Evolutionary conservation across 2,888 invertebrate species (phyloP), one percentile per base, ranked within the genome.

Genomic region (Tyria jacobaeae): DNA sequence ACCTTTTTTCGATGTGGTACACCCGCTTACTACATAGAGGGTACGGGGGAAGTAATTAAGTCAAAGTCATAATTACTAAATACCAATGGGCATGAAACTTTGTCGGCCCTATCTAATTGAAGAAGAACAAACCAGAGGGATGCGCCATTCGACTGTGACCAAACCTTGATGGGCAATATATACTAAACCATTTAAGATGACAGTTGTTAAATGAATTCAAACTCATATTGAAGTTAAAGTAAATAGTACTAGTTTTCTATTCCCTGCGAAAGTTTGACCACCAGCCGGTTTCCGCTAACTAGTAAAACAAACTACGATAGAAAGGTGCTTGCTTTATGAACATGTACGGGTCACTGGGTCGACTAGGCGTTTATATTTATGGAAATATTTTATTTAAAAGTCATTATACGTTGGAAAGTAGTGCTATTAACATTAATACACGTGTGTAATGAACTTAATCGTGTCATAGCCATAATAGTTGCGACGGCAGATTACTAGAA

Each of bases 241-340:
- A 56, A 65, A 58, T 61, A 58, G 48, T 59, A 34, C 60, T 56
- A 57, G 75, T 66, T 75, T 68, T 61, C 73, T 79, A 82, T 80
- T 85, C 83, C 80, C 82, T 81, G 78, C 68, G 66, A 75, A 70
- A 78, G 77, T 72, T 67, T 68, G 69, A 67, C 71, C 72, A 79
- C 77, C 78, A 76, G 79, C 75, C 70, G 59, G 71, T 78, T 81
- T 83, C 82, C 83, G 82, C 80, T 81, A 85, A 84, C 82, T 77
- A 76, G 78, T 83, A 82, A 83, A 84, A 83, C 81, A 85, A 85
- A 86, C 81, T 72, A 62, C 62, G 71, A 76, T 83, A 85, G 84
- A 85, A 84, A 84, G 82, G 78, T 75, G 69, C 57, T 66, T 69
- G 70, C 71, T 68, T 63, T 71, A 73, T 73, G 68, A 69, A 75